phyloP scores from a whole-genome alignment of 2,888 invertebrate species.

The Plemyria rubiginata region DNA sequence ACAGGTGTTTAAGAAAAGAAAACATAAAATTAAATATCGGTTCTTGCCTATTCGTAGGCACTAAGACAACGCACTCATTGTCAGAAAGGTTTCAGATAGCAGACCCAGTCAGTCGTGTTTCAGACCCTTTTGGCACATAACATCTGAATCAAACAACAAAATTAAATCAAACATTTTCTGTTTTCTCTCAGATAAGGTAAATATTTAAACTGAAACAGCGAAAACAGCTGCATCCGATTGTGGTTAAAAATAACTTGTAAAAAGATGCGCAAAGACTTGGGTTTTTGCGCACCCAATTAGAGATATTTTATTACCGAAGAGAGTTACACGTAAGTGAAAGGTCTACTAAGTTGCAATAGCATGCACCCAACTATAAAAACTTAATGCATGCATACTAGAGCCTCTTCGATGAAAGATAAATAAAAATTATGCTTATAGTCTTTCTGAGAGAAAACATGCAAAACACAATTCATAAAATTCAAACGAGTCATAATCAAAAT shows the following conservation, averaged over 20 bases:
- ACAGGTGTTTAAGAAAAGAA: constrained; percentile 86
- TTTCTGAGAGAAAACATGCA: constrained; percentile 59
- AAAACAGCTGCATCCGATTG: constrained; percentile 3
- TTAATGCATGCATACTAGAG: constrained; percentile 3
- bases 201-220: constrained; percentile 9
- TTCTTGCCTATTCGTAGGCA: constrained; percentile 37
- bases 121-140: constrained; percentile 48
- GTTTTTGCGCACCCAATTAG: constrained; percentile 22
- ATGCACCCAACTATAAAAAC: constrained; percentile 1
- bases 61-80: constrained; percentile 19
- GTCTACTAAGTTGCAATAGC: constrained; percentile 3
- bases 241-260: constrained; percentile 18
- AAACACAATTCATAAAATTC: constrained; percentile 72
- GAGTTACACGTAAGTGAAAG: neutral
- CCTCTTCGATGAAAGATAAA: constrained; percentile 1
- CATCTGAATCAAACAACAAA: constrained; percentile 64
- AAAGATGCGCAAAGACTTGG: constrained; percentile 16
- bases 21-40: constrained; percentile 56
- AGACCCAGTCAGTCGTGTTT: constrained; percentile 42
- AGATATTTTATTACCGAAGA: constrained; percentile 2
- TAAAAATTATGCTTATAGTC: constrained; percentile 37
- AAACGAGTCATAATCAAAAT: constrained; percentile 63
- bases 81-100: constrained; percentile 30
- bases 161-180: constrained; percentile 64
- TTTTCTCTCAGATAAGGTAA: constrained; percentile 58